A percentile compares a stretch with the other conserved stretches of the same genome.
Evolutionary conservation across 2,113 vertebrate species (phyloP).

Genomic region (Entomyzon cyanotis): DNA sequence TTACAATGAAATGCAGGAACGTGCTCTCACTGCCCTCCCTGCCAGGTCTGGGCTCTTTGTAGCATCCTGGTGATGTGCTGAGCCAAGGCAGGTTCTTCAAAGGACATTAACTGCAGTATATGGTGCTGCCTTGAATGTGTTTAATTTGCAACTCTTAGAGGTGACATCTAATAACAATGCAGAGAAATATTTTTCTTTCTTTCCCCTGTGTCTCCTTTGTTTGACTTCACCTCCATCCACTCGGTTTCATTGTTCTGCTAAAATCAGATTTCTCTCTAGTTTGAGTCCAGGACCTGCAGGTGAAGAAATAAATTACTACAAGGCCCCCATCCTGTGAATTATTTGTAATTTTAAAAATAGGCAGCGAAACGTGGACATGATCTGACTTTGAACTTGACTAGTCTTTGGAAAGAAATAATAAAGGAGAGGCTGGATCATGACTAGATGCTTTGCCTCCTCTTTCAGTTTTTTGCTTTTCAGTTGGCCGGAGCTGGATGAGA

Average conservation of each 20-base stretch:
- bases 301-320: slow-evolving; percentile 18
- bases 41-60: not conserved
- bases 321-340: not conserved
- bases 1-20: not conserved
- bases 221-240: not conserved
- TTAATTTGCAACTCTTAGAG: slow-evolving; percentile 13
- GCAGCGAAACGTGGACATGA: rapidly evolving
- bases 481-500: not conserved
- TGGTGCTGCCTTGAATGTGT: not conserved
- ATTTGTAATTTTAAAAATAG: not conserved
- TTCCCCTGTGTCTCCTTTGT: slow-evolving; percentile 13
- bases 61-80: not conserved
- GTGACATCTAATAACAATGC: slow-evolving; percentile 6
- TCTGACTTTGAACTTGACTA: not conserved
- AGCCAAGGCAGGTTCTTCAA: not conserved
- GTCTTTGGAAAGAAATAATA: not conserved
- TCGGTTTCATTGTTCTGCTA: not conserved
- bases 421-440: not conserved
- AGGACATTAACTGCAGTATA: not conserved
- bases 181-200: not conserved
- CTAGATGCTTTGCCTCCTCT: not conserved
- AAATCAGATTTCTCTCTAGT: not conserved
- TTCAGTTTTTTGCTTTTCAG: not conserved
- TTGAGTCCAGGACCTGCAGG: not conserved
- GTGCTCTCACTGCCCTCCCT: not conserved